These are phyloP conservation scores for Heliconius aoede DNA, from an alignment of 2,888 invertebrate genomes.

Conservation along the genomic window DNA sequence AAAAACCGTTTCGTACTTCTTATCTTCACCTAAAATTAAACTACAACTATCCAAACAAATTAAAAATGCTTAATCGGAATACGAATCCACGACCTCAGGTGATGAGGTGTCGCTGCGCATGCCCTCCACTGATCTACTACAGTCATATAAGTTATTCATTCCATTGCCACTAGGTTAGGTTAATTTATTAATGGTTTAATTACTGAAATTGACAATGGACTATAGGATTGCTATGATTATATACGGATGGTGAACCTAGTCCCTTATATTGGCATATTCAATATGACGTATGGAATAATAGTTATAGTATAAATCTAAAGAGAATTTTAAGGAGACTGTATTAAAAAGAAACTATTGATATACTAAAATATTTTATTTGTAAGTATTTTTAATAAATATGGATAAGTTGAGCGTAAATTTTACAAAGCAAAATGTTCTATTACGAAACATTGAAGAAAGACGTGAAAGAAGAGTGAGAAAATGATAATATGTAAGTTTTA, in stretches of 20 bases:
- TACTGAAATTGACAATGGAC: conserved; percentile 19
- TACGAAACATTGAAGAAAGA: no score
- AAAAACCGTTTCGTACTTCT: no score
- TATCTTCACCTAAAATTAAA: no score
- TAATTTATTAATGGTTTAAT: conserved; percentile 25
- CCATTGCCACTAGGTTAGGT: conserved; percentile 4
- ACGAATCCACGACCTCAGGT: background rate
- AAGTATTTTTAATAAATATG: no score
- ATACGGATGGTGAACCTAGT: background rate
- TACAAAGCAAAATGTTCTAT: no score
- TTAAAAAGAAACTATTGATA: no score
- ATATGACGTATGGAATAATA: background rate
- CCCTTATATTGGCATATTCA: conserved; percentile 7
- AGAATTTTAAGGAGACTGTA: no score
- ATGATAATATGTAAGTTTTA: background rate
- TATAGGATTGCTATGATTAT: conserved; percentile 9
- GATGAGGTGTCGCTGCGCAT: background rate
- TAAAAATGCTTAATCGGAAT: background rate
- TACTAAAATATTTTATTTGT: no score
- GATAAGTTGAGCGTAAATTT: no score
- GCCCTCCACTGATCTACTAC: background rate
- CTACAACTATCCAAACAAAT: background rate
- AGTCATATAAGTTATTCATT: conserved; percentile 11
- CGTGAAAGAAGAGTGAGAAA: no score
- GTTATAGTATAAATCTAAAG: background rate